Base-by-base conservation (phyloP, 2,797 vertebrate species). In the Pseudochaenichthys georgianus region DNA sequence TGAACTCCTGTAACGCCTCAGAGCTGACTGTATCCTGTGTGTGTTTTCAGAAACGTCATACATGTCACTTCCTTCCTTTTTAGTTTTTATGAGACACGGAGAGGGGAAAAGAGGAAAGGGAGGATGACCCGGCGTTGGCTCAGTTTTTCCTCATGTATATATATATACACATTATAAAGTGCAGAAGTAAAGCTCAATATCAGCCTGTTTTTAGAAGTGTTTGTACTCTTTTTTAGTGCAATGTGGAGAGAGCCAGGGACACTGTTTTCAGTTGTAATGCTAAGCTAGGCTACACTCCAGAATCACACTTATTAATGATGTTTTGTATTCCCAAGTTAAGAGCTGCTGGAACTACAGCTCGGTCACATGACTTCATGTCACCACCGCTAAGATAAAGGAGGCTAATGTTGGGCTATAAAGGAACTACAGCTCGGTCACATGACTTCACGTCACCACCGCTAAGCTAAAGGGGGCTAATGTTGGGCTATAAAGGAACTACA, bases 51-150 rank as follows among this genome's bases (percentile, higher is more conserved):
- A n/a, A n/a, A n/a, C 70, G 77, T 82, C 79, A 85, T 34, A 59
- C 83, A 79, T 74, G 75, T 83, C 70, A 73, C 65, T 87, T 92
- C 89, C 89, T 90, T 88, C 87, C 89, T 86, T 69, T 80, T 80
- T 31, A 54, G 61, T 60, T 86, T 85, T 90, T 67, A 80, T 72
- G 70, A 75, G 60, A 55, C 71, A 51, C 63, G 23, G 70, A 54
- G 51, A 47, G 19, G 70, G 55, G 55, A 78, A 52, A 77, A 45
- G 47, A 50, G 61, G 73, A 65, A 72, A 71, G 46, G 65, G 48
- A 77, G 52, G 77, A 66, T 28, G 55, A 68, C 1, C 16, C 51
- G 23, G n/a, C 41, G 8, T 17, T 43, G 21, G 58, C 9, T 51
- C 15, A 50, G 51, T 3, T 64, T 69, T 46, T 51, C 2, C 2